Percentiles rank a stretch among this genome's conserved stretches.
Conservation (phyloP, 2,888 invertebrate genomes). For the Rhodophaea formosa region DNA sequence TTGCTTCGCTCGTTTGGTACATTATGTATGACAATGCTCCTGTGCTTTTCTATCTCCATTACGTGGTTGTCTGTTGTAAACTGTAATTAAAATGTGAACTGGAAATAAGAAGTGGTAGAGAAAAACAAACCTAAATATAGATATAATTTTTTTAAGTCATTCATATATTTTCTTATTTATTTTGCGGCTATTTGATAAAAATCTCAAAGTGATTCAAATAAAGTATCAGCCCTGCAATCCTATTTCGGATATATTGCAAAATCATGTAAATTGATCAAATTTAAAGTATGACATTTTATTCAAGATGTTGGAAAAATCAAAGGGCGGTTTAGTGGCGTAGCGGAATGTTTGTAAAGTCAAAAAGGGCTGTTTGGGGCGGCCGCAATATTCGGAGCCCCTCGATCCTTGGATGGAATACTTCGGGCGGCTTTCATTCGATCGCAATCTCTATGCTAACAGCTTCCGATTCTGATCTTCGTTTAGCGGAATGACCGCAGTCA, state of each 20-base stretch:
- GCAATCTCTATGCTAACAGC: conserved; percentile 82
- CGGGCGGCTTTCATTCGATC: conserved; percentile 76
- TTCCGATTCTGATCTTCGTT: conserved; percentile 81
- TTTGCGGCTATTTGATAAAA: too few species aligned
- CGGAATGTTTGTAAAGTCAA: conserved; percentile 68
- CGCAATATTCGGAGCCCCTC: conserved; percentile 75
- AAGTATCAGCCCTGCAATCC: not conserved
- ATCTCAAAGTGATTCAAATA: too few species aligned
- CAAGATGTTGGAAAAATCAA: conserved; percentile 63
- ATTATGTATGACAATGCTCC: too few species aligned
- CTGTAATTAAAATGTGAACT: too few species aligned
- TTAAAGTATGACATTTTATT: conserved; percentile 45
- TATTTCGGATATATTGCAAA: conserved; percentile 19
- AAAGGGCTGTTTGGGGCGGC: conserved; percentile 68
- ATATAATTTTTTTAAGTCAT: too few species aligned
- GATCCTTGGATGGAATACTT: conserved; percentile 76
- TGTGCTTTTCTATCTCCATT: too few species aligned
- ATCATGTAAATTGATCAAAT: conserved; percentile 45
- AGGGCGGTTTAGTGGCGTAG: conserved; percentile 59
- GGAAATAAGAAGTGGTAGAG: too few species aligned
- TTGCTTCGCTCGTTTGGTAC: too few species aligned
- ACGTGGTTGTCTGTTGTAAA: too few species aligned
- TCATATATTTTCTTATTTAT: too few species aligned
- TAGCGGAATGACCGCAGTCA: conserved; percentile 81
- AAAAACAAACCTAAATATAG: too few species aligned